A percentile compares a stretch with the other conserved stretches of the same genome.
phyloP scores from a whole-genome alignment of 2,113 vertebrate genomes.

The Manacus vitellinus region DNA sequence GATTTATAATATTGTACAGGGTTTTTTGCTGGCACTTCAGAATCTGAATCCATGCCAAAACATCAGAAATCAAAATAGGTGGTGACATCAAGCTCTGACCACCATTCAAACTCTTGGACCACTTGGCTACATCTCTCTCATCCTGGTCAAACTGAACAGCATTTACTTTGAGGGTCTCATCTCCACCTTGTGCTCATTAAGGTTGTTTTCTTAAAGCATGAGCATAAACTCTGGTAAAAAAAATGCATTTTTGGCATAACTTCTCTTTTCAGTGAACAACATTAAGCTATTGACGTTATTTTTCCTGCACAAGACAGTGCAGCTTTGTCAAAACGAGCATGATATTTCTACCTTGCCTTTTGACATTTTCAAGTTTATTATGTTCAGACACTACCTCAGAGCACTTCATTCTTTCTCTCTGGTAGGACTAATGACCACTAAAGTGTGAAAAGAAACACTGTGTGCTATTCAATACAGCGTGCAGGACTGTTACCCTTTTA shows the following conservation, averaged over 20 bases:
- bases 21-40: background rate
- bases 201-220: background rate
- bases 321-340: background rate
- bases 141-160: rapidly evolving
- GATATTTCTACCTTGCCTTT: slow-evolving; percentile 2
- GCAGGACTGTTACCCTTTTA: background rate
- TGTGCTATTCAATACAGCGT: background rate
- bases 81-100: background rate
- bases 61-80: background rate
- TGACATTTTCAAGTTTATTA: slow-evolving; percentile 20
- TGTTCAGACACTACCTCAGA: background rate
- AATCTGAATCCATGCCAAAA: background rate
- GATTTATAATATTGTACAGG: background rate
- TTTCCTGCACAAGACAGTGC: background rate
- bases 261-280: background rate
- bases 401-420: background rate
- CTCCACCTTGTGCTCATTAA: background rate
- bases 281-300: background rate
- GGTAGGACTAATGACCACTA: background rate
- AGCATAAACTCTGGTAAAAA: background rate
- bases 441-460: background rate
- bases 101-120: background rate
- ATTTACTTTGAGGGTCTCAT: background rate
- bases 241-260: background rate
- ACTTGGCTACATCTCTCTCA: rapidly evolving